Evolutionary conservation across 2,797 vertebrate genomes (phyloP).

Genomic region (Poecilia picta): DNA sequence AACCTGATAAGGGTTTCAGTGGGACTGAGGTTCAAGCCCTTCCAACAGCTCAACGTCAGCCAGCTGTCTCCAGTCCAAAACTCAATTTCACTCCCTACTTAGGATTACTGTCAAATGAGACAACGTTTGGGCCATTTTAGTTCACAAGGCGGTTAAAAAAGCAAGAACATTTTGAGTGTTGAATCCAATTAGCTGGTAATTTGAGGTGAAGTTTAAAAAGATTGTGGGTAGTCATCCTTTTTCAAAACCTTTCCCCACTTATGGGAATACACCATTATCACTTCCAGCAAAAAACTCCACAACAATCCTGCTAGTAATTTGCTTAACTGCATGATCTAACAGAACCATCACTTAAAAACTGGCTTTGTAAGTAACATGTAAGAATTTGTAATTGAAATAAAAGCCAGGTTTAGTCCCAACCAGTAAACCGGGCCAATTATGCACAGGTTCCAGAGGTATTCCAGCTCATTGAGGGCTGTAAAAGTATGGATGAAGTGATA

Average conservation of each 20-base stretch:
- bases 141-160: background rate
- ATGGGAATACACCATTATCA: too few relatives aligned
- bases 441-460: background rate
- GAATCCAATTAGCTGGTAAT: too few relatives aligned
- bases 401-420: background rate
- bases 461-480: background rate
- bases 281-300: background rate
- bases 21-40: background rate
- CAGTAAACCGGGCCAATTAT: background rate
- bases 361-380: background rate
- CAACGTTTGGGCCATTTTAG: background rate
- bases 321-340: background rate
- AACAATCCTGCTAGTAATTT: too few relatives aligned
- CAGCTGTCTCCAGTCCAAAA: background rate
- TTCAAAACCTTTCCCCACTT: too few relatives aligned
- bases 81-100: background rate
- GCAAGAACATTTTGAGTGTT: background rate
- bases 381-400: background rate
- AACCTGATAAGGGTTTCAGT: background rate
- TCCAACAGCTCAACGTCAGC: background rate
- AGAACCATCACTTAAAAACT: background rate
- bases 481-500: background rate
- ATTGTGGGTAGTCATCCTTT: too few relatives aligned
- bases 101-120: background rate
- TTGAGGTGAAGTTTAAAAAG: too few relatives aligned